These are phyloP conservation scores for Sarcophilus harrisii DNA, from an alignment of 2,797 vertebrate genomes.

Conservation along the genomic window DNA sequence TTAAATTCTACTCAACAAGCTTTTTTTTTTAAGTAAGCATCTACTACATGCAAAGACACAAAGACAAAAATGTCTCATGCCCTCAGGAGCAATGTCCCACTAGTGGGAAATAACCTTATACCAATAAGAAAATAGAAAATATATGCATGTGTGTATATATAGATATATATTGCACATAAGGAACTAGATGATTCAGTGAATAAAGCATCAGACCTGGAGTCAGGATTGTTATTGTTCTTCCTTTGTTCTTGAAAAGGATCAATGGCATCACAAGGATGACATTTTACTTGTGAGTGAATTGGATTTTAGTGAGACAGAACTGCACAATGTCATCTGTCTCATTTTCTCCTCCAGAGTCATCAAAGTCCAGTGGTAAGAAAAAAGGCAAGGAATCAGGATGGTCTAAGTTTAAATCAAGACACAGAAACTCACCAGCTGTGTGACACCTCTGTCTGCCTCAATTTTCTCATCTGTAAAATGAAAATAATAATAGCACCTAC, in stretches of 20 bases:
- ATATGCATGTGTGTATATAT: background rate
- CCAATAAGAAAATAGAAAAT: background rate
- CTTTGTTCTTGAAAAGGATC: background rate
- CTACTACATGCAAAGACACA: background rate
- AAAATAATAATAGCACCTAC: background rate
- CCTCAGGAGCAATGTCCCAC: background rate
- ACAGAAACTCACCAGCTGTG: background rate
- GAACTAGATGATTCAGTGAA: background rate
- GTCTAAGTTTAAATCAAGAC: background rate
- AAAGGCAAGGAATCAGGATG: background rate
- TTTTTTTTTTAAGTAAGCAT: background rate
- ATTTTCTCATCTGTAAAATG: background rate
- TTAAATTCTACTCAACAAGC: background rate
- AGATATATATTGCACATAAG: background rate
- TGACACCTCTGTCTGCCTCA: background rate
- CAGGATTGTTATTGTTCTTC: background rate
- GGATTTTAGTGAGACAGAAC: background rate
- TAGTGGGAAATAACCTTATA: background rate
- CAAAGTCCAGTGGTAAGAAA: background rate
- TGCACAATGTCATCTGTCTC: background rate
- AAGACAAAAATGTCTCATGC: background rate
- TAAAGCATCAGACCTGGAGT: background rate
- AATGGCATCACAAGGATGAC: background rate
- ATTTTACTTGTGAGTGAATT: background rate
- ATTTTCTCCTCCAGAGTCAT: background rate